phyloP scores from a whole-genome alignment of 2,797 vertebrate genomes.

The Catostomus latipinnis region DNA sequence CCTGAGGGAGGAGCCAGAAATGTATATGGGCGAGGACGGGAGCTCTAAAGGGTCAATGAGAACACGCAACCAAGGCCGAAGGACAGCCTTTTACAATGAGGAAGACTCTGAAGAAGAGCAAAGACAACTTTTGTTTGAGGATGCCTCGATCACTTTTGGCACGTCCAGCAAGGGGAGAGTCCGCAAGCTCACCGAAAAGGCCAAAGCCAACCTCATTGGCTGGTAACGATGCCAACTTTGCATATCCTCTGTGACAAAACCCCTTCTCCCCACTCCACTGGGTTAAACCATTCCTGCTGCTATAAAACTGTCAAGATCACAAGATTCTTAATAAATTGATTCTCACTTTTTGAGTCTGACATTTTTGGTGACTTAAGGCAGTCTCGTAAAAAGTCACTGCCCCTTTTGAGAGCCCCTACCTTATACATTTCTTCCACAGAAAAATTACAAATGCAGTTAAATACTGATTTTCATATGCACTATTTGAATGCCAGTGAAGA shows the following conservation, averaged over 20 bases:
- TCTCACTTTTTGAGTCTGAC: conserved; percentile 40
- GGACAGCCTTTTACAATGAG: conserved; percentile 98
- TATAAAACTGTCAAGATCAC: conserved; percentile 55
- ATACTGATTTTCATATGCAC: conserved; percentile 49
- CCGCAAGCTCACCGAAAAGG: conserved; percentile 98
- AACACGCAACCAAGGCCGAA: conserved; percentile 97
- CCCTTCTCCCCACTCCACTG: conserved; percentile 22
- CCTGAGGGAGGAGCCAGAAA: conserved; percentile 76
- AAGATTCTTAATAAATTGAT: conserved; percentile 37
- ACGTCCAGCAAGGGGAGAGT: conserved; percentile 98
- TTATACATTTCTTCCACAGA: conserved; percentile 36
- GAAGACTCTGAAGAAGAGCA: conserved; percentile 99
- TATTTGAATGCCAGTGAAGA: conserved; percentile 49
- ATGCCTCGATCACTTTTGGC: conserved; percentile 98
- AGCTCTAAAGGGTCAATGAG: conserved; percentile 89
- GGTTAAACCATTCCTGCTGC: conserved; percentile 63
- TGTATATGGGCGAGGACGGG: conserved; percentile 64
- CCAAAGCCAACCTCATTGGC: conserved; percentile 99
- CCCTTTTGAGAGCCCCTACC: conserved; percentile 12
- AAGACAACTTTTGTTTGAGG: conserved; percentile 97
- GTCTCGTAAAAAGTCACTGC: conserved; percentile 24
- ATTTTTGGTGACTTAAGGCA: conserved; percentile 44
- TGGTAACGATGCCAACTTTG: conserved; percentile 80
- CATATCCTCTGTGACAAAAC: conserved; percentile 40
- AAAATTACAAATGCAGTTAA: conserved; percentile 39